These are phyloP conservation scores for Tolypeutes matacus DNA, from an alignment of 2,797 vertebrate genomes.

Conservation along the genomic window DNA sequence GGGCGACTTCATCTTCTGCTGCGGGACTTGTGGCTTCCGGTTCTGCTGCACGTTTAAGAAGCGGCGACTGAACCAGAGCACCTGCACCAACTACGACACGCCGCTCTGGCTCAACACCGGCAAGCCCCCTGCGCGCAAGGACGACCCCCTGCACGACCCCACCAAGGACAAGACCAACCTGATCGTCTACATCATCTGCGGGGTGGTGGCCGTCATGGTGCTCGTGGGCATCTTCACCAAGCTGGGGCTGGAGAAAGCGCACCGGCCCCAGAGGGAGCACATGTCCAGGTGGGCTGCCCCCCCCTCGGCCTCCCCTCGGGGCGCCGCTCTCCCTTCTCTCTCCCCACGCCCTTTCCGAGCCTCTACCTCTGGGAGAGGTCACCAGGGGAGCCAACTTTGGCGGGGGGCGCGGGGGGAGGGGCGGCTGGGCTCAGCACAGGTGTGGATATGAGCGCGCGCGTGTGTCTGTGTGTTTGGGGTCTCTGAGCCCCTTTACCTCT, in stretches of 20 bases:
- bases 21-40: conserved; percentile 99
- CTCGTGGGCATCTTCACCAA: conserved; percentile 99
- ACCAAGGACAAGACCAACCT: conserved; percentile 99
- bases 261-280: conserved; percentile 97
- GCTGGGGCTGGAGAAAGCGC: conserved; percentile 96
- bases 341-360: not conserved
- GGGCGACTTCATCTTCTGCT: conserved; percentile 97
- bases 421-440: conserved; percentile 35
- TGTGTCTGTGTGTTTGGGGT: not conserved
- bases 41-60: conserved; percentile 97
- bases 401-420: not conserved
- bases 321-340: not conserved
- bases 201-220: conserved; percentile 99
- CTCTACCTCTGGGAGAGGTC: conserved; percentile 22
- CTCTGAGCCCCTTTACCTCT: not conserved
- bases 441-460: not conserved
- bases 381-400: conserved; percentile 69
- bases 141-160: conserved; percentile 93
- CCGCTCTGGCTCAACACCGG: conserved; percentile 96
- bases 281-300: conserved; percentile 94
- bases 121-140: conserved; percentile 94
- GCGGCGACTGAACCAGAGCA: conserved; percentile 95
- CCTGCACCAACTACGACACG: conserved; percentile 97
- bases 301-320: not conserved
- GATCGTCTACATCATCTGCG: conserved; percentile 98